Conservation (phyloP, 2,113 vertebrate genomes). For the Atractosteus spatula region DNA sequence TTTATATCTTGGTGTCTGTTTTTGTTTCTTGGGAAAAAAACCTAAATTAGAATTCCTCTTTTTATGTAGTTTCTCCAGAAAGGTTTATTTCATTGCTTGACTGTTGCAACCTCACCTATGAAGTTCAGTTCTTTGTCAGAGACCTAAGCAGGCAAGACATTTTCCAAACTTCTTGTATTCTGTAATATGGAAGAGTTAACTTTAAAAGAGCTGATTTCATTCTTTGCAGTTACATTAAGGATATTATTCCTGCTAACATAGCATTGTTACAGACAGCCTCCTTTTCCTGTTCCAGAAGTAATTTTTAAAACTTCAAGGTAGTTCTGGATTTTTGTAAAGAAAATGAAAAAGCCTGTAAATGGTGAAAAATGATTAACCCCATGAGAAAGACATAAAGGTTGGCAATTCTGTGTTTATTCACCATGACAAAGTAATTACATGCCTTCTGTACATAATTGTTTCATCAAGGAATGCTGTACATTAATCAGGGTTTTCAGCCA, state of each 20-base stretch:
- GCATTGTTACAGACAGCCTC: neutral
- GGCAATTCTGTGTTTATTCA: slow-evolving; percentile 44
- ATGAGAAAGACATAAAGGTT: slow-evolving; percentile 45
- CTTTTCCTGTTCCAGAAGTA: neutral
- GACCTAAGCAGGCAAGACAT: no score
- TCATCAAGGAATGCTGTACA: slow-evolving; percentile 37
- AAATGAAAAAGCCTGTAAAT: slow-evolving; percentile 1
- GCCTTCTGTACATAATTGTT: slow-evolving; percentile 42
- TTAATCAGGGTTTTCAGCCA: slow-evolving; percentile 49
- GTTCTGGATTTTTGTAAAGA: neutral
- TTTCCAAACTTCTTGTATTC: no score
- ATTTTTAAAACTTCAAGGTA: neutral
- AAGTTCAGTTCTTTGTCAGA: no score
- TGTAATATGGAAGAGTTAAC: no score
- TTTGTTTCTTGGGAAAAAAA: no score
- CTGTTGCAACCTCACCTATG: no score
- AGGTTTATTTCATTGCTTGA: no score
- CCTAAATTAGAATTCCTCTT: no score
- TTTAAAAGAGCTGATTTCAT: neutral
- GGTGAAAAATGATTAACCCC: neutral
- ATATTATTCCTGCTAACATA: neutral
- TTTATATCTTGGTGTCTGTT: no score
- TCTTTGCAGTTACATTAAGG: neutral
- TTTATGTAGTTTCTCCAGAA: no score
- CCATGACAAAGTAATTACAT: slow-evolving; percentile 48